A percentile compares a stretch with the other conserved stretches of the same genome.
phyloP scores from a whole-genome alignment of 1,140 invertebrate genomes.

The Gyrodactylus bullatarudis region DNA sequence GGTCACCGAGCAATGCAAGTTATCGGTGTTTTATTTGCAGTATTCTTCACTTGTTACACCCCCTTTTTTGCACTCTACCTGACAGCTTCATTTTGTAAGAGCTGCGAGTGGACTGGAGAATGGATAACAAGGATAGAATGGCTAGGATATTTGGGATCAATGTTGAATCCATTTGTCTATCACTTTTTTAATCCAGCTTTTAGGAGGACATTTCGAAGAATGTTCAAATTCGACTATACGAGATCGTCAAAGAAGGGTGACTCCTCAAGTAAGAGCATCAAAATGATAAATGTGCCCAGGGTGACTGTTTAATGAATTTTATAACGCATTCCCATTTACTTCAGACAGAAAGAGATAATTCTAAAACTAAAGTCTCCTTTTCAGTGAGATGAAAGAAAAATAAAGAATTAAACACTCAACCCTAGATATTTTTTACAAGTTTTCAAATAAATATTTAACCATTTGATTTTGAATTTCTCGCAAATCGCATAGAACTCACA shows the following conservation, averaged over 20 bases:
- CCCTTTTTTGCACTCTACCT: slow-evolving; percentile 12
- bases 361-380: too few species aligned
- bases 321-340: too few species aligned
- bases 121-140: slow-evolving; percentile 8
- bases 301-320: neutral
- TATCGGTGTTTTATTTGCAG: slow-evolving; percentile 11
- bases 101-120: slow-evolving; percentile 1
- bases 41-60: slow-evolving; percentile 11
- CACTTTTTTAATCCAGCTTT: slow-evolving; percentile 12
- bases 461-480: too few species aligned
- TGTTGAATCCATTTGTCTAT: slow-evolving; percentile 12
- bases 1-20: slow-evolving; percentile 10
- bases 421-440: too few species aligned
- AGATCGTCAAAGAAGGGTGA: too few species aligned
- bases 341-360: too few species aligned
- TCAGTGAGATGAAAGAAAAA: too few species aligned
- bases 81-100: slow-evolving; percentile 9
- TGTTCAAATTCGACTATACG: slow-evolving; percentile 10
- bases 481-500: neutral
- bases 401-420: too few species aligned
- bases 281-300: neutral
- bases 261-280: too few species aligned
- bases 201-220: slow-evolving; percentile 10
- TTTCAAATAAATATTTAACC: too few species aligned
- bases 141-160: slow-evolving; percentile 12